These are phyloP conservation scores for Lissocephala sabroskyi DNA, from an alignment of 2,888 invertebrate genomes.

Conservation along the genomic window DNA sequence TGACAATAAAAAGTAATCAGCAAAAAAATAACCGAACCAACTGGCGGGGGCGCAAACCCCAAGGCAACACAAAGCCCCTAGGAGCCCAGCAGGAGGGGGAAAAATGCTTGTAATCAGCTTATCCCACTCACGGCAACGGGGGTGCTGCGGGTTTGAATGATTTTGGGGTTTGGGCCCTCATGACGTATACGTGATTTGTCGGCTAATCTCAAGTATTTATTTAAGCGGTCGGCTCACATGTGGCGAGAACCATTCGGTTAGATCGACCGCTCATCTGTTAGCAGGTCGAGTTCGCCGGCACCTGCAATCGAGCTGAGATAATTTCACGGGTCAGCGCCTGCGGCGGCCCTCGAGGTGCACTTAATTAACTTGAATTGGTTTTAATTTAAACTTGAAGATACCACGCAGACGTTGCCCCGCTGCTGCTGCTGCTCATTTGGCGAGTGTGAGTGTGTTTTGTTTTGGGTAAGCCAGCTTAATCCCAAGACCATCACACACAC, in stretches of 20 bases:
- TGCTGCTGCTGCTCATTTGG: not conserved
- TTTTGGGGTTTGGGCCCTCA: constrained; percentile 22
- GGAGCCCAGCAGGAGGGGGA: constrained; percentile 1
- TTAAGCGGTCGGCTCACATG: constrained; percentile 23
- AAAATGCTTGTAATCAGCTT: constrained; percentile 52
- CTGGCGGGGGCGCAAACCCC: not conserved
- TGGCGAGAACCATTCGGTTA: constrained; percentile 15
- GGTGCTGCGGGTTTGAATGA: constrained; percentile 29
- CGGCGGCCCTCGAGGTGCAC: constrained; percentile 25
- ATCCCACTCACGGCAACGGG: too few relatives aligned
- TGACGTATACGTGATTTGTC: constrained; percentile 8
- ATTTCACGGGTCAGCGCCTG: constrained; percentile 30
- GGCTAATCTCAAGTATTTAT: constrained; percentile 17
- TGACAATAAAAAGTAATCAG: constrained; percentile 20
- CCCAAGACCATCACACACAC: constrained; percentile 9
- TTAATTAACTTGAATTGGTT: constrained; percentile 58
- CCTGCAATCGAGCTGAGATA: constrained; percentile 21
- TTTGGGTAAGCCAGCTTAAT: constrained; percentile 15
- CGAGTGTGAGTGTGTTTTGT: constrained; percentile 1
- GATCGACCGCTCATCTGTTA: constrained; percentile 29
- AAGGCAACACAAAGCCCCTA: not conserved
- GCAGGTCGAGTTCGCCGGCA: not conserved
- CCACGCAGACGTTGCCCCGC: not conserved
- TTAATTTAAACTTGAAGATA: constrained; percentile 45
- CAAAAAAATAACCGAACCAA: not conserved